Evolutionary conservation across 1,140 invertebrate genomes (phyloP).

Genomic region (Drosophila yakuba): DNA sequence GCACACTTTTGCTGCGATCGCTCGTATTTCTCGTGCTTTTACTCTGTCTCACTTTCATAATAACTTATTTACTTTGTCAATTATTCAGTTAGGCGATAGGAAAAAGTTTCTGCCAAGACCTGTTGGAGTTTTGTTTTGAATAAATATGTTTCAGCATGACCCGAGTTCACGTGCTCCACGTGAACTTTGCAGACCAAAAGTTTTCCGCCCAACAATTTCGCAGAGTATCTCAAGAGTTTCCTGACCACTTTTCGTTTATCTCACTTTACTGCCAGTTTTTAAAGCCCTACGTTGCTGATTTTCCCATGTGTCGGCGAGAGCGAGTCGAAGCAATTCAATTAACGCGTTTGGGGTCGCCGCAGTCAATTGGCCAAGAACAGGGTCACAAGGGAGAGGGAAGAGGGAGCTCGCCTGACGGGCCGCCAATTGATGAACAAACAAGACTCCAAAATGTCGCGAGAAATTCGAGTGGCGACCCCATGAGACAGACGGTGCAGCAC

Average conservation of each 20-base stretch:
- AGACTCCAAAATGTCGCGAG: constrained; percentile 45
- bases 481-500: constrained; percentile 12
- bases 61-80: constrained; percentile 40
- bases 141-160: constrained; percentile 13
- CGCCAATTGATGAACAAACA: constrained; percentile 75
- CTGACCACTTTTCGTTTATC: background rate
- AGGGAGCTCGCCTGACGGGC: constrained; percentile 32
- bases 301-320: constrained; percentile 26
- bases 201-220: constrained; percentile 16
- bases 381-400: constrained; percentile 9
- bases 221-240: constrained; percentile 6
- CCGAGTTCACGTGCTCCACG: constrained; percentile 6
- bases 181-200: constrained; percentile 23
- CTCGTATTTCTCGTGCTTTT: constrained; percentile 20
- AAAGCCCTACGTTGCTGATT: constrained; percentile 24
- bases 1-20: constrained; percentile 52
- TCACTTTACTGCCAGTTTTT: constrained; percentile 19
- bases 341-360: constrained; percentile 61
- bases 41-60: constrained; percentile 75
- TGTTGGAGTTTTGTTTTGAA: constrained; percentile 44
- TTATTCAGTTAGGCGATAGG: constrained; percentile 13
- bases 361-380: constrained; percentile 41
- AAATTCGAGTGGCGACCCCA: background rate
- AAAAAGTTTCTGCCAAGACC: constrained; percentile 24
- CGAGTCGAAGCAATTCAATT: constrained; percentile 60